These are phyloP conservation scores for Flexamia atlantica DNA, from an alignment of 2,888 invertebrate genomes.

Conservation along the genomic window DNA sequence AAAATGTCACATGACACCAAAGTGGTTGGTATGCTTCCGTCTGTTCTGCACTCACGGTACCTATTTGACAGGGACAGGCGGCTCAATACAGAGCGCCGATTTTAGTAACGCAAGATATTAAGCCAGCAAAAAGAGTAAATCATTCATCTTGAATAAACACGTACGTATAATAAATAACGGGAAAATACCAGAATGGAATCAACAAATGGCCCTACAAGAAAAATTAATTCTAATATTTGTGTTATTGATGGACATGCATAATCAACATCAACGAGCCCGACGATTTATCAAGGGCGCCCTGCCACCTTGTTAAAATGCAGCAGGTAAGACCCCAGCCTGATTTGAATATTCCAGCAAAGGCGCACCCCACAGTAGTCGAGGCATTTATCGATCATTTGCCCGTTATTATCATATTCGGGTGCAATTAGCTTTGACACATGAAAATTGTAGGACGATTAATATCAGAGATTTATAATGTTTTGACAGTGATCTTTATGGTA, in stretches of 20 bases:
- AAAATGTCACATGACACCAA: too few relatives aligned
- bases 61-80: too few relatives aligned
- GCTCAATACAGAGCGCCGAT: too few relatives aligned
- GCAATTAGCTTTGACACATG: conserved; percentile 19
- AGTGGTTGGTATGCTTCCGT: too few relatives aligned
- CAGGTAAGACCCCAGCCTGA: conserved; percentile 13
- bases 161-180: too few relatives aligned
- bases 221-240: too few relatives aligned
- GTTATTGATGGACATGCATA: not conserved
- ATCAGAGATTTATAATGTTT: conserved; percentile 8
- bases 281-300: not conserved
- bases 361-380: conserved; percentile 14
- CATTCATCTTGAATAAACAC: too few relatives aligned
- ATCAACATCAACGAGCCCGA: not conserved
- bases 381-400: conserved; percentile 5
- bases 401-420: conserved; percentile 9
- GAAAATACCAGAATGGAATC: too few relatives aligned
- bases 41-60: too few relatives aligned
- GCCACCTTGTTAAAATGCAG: not conserved
- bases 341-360: not conserved
- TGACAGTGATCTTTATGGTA: conserved; percentile 30
- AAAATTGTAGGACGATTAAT: conserved; percentile 7
- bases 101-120: too few relatives aligned
- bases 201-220: too few relatives aligned
- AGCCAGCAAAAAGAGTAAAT: too few relatives aligned